These are phyloP conservation scores for Hycleus phaleratus DNA, from an alignment of 1,140 invertebrate genomes.

Conservation along the genomic window DNA sequence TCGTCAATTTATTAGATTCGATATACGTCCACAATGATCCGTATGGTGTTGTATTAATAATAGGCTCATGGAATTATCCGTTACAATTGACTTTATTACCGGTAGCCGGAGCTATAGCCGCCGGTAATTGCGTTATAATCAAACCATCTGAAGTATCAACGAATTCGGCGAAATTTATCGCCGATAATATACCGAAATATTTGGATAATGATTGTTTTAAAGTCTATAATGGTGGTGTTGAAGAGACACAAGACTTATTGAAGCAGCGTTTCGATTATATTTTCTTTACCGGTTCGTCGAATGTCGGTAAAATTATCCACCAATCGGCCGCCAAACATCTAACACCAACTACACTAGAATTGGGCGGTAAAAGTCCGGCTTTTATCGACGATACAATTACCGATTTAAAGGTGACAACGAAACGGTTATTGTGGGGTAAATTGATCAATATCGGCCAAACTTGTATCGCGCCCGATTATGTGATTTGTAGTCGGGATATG, in stretches of 20 bases:
- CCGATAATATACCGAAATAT: constrained; percentile 80
- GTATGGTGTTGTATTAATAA: constrained; percentile 76
- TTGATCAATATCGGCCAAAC: constrained; percentile 91
- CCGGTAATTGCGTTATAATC: constrained; percentile 85
- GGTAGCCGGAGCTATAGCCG: constrained; percentile 54
- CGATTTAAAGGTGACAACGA: constrained; percentile 60
- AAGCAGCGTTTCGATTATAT: constrained; percentile 94
- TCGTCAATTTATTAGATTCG: constrained; percentile 16
- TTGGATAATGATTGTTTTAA: constrained; percentile 54
- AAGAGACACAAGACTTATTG: constrained; percentile 77
- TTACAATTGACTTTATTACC: constrained; percentile 86
- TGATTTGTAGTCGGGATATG: constrained; percentile 75
- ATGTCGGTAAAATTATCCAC: constrained; percentile 80
- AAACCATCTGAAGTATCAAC: constrained; percentile 89
- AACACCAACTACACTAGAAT: constrained; percentile 91
- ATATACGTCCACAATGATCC: constrained; percentile 44
- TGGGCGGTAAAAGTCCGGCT: constrained; percentile 91
- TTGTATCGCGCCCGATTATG: constrained; percentile 95
- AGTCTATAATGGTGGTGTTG: constrained; percentile 67
- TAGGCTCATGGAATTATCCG: constrained; percentile 95
- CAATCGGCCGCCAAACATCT: constrained; percentile 81
- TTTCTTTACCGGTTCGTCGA: constrained; percentile 89
- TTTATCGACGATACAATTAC: constrained; percentile 70
- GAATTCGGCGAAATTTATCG: constrained; percentile 63
- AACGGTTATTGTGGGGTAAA: constrained; percentile 92